phyloP scores from a whole-genome alignment of 1,140 invertebrate genomes.

The Lerema accius region DNA sequence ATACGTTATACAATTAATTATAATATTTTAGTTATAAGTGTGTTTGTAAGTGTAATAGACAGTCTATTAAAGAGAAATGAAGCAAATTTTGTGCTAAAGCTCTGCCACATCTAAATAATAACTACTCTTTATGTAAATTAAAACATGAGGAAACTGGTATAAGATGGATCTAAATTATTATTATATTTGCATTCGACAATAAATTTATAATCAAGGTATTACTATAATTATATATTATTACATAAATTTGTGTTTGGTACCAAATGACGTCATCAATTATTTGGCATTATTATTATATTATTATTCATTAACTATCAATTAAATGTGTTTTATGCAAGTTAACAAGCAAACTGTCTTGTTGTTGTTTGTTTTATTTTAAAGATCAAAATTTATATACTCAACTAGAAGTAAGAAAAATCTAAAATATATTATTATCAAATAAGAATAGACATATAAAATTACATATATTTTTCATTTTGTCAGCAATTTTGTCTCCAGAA shows the following conservation, averaged over 20 bases:
- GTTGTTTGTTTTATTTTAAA: slow-evolving; percentile 52
- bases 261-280: background rate
- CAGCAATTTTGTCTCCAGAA: slow-evolving; percentile 3
- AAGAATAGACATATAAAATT: too few relatives aligned
- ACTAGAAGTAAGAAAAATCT: slow-evolving; percentile 44
- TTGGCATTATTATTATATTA: too few relatives aligned
- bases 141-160: too few relatives aligned
- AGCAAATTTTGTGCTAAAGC: slow-evolving; percentile 11
- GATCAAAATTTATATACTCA: slow-evolving; percentile 76
- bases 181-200: too few relatives aligned
- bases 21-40: slow-evolving; percentile 22
- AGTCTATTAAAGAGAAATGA: slow-evolving; percentile 23
- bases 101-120: slow-evolving; percentile 8
- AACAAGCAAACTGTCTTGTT: too few relatives aligned
- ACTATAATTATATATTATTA: too few relatives aligned
- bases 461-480: background rate
- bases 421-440: too few relatives aligned
- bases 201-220: too few relatives aligned
- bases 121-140: background rate
- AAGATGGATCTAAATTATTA: too few relatives aligned
- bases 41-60: slow-evolving; percentile 36
- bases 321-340: too few relatives aligned
- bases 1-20: slow-evolving; percentile 18
- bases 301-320: too few relatives aligned
- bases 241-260: too few relatives aligned